Conservation (phyloP, 2,888 invertebrate species). For the Lasius fuliginosus region DNA sequence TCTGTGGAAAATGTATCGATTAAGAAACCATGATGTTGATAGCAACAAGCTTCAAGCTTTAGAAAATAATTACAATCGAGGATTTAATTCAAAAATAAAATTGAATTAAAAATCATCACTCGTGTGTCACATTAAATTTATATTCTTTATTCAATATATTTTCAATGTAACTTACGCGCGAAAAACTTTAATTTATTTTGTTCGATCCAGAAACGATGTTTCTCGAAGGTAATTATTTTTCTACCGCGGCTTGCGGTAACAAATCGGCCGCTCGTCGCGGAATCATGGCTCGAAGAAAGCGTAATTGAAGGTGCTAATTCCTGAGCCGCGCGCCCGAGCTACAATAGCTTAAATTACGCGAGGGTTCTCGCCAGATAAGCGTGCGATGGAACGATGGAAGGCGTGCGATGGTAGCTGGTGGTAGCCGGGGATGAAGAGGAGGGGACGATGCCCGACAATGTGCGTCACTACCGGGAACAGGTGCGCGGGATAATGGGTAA, state of each 20-base stretch:
- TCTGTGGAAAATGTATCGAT: not conserved
- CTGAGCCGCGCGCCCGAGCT: slow-evolving; percentile 28
- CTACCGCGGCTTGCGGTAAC: slow-evolving; percentile 3
- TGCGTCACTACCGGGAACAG: slow-evolving; percentile 52
- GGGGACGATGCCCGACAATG: not conserved
- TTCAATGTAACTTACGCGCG: not conserved
- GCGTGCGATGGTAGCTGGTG: not conserved
- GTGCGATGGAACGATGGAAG: slow-evolving; percentile 7
- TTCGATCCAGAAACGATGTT: not conserved
- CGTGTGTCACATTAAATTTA: not conserved
- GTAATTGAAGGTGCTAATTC: slow-evolving; percentile 52
- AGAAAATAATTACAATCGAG: not conserved
- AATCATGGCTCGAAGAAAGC: slow-evolving; percentile 41
- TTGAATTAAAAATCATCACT: not conserved
- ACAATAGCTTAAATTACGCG: slow-evolving; percentile 46
- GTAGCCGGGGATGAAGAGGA: not conserved
- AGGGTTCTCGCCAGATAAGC: slow-evolving; percentile 25
- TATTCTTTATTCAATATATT: not conserved
- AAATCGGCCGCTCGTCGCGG: slow-evolving; percentile 26
- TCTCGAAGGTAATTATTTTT: not conserved
- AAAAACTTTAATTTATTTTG: not conserved
- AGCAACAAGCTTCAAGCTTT: not conserved
- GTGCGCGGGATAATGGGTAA: slow-evolving; percentile 64
- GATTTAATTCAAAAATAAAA: not conserved
- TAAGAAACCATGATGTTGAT: not conserved